Base-by-base conservation (phyloP, 1,140 invertebrate genomes). In the Charaxes varanes region DNA sequence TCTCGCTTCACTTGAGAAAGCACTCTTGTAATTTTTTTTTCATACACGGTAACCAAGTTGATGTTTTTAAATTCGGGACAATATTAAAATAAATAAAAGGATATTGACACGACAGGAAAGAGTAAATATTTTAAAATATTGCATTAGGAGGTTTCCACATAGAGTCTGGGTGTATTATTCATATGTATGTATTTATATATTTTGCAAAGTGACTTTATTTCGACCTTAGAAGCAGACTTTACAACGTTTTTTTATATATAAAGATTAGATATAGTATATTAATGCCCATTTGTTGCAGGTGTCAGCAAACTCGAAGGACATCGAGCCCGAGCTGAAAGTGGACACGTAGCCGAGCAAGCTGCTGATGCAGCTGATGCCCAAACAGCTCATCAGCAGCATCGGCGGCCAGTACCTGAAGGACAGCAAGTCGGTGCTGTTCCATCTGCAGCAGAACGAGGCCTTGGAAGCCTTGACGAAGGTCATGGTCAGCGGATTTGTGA, bases 301-400 rank as follows among this genome's bases (percentile, higher is more conserved):
- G 7, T 77, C 78, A 32, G 71, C 76, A 2, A 90, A 90, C 58
- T 87, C 88, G 0, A 93, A 92, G 53, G 92, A 94, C 60, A 92
- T 93, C 7, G 93, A 96, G 67, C 90, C 92, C 0, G 95, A 97
- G 78, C 86, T 97, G 87, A 96, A 95, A 86, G 93, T 94, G 1
- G 93, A 95, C 53, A 92, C 93, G 6, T 98, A 96, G 96, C 96
- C 96, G 2, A 88, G 88, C 35, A 97, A 96, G 72, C 72, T 98
- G 6, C 89, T 95, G 23, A 96, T 98, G 93, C 95, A 97, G 69
- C 69, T 97, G 32, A 94, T 98, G 90, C 96, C 96, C 0, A 96
- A 96, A 69, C 90, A 92, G 54, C 80, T 98, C 26, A 93, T 97
- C 54, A 93, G 93, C 41, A 95, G 89, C 71, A 94, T 96, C 56